Evolutionary conservation across 92 coral and sea anemone species (phyloP).

Genomic region (Heliopora coerulea): DNA sequence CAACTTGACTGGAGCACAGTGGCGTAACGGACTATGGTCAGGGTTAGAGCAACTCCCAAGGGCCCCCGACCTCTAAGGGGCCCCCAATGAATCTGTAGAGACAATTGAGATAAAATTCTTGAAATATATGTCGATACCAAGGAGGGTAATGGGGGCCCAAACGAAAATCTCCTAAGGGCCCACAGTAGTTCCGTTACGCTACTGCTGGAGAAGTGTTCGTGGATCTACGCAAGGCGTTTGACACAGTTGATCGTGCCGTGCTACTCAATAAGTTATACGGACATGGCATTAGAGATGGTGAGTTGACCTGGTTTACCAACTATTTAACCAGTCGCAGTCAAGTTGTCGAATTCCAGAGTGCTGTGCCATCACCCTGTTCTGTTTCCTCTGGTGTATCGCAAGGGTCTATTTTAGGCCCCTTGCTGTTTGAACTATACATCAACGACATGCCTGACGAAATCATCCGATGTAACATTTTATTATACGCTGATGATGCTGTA

Average conservation of each 20-base stretch:
- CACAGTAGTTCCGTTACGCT: not conserved
- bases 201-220: not conserved
- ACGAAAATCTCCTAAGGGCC: too few relatives aligned
- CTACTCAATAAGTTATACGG: constrained; percentile 21
- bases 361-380: not conserved
- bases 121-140: too few relatives aligned
- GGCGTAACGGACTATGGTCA: too few relatives aligned
- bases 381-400: constrained; percentile 27
- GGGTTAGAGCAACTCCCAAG: too few relatives aligned
- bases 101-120: too few relatives aligned
- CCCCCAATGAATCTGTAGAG: too few relatives aligned
- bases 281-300: constrained; percentile 28
- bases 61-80: too few relatives aligned
- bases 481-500: constrained; percentile 20
- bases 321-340: constrained; percentile 15
- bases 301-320: constrained; percentile 30
- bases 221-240: constrained; percentile 39
- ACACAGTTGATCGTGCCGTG: constrained; percentile 23
- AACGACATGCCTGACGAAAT: constrained; percentile 17
- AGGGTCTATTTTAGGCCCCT: constrained; percentile 27
- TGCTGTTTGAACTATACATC: constrained; percentile 11
- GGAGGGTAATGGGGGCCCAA: too few relatives aligned
- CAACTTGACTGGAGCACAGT: constrained; percentile 27
- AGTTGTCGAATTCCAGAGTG: constrained; percentile 9
- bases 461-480: constrained; percentile 17